Base-by-base conservation (phyloP, 53 echinoderm and acorn worm genomes). In the Hippasteria phrygiana region DNA sequence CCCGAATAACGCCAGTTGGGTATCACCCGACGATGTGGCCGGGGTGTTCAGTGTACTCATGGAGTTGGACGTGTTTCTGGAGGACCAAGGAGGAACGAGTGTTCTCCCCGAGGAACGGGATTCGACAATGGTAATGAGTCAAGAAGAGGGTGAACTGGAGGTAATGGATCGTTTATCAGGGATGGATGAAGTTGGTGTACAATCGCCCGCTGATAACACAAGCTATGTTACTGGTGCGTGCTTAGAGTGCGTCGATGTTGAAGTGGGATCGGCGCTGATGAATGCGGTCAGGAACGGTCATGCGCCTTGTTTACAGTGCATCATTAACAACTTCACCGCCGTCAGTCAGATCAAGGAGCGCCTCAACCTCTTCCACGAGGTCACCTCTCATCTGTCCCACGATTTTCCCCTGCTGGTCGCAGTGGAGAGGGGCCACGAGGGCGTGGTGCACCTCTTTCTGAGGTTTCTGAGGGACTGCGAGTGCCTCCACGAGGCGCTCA, bases 11-110 rank as follows among this genome's bases (percentile, higher is more conserved):
- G 43, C 39, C 3, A 10, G 41, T 20, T 72, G 72, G 72, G 72
- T 24, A 42, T 42, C 42, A 17, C 31, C 81, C 7, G 47, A 42
- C 0, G 81, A 64, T 24, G 81, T 81, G 18, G 81, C 81, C 33
- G 81, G 81, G 47, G 66, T 88, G 45, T 88, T 88, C 36, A 18
- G 66, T 24, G 65, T 88, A 31, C 77, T 88, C 22, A 88, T 65
- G 66, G 88, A 88, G 64, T 45, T 88, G 47, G 88, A 88, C 24
- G 46, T 88, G 16, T 88, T 88, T 31, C 77, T 88, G 43, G 74
- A 88, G 13, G 77, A 88, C 40, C 76, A 88, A 32, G 88, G 41
- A 20, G 88, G 34, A 2, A 55, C 34, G 14, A 74, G 24, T 13
- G 41, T 2, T 17, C 16, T 14, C 2, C 37, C 55, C 11, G 75